A percentile compares a stretch with the other conserved stretches of the same genome.
These are phyloP conservation scores for Toxotes lorentzi DNA, from an alignment of 2,797 vertebrate species.

Conservation along the genomic window DNA sequence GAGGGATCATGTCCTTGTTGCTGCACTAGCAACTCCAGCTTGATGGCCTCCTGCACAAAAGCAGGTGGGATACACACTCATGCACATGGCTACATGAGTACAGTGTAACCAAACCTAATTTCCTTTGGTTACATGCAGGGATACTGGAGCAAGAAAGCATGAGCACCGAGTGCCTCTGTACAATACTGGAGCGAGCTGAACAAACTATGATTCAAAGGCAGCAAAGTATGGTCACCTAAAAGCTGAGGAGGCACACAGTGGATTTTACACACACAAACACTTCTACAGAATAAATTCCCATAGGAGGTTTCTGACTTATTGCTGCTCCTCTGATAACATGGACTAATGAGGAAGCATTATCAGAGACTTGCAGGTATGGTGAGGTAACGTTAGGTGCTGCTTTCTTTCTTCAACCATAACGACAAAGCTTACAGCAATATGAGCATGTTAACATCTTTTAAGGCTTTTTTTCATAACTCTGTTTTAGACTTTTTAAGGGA, in stretches of 20 bases:
- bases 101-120: not conserved
- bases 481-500: not conserved
- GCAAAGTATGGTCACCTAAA: not conserved
- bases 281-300: not conserved
- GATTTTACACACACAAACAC: not conserved
- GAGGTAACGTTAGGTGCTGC: not conserved
- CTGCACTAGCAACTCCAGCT: too few relatives aligned
- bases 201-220: not conserved
- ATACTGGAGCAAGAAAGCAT: not conserved
- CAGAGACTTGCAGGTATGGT: not conserved
- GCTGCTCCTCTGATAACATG: not conserved
- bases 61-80: not conserved
- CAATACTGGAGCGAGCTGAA: not conserved
- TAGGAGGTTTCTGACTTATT: not conserved
- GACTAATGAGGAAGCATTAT: not conserved
- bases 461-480: not conserved
- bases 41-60: not conserved
- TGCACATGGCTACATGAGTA: not conserved
- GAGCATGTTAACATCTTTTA: not conserved
- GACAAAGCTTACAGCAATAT: not conserved
- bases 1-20: conserved; percentile 1
- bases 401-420: not conserved
- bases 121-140: not conserved
- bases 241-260: not conserved
- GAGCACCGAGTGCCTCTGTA: not conserved